These are phyloP conservation scores for Strongylocentrotus purpuratus DNA, from an alignment of 35 echinoderm and acorn worm genomes.

Conservation along the genomic window DNA sequence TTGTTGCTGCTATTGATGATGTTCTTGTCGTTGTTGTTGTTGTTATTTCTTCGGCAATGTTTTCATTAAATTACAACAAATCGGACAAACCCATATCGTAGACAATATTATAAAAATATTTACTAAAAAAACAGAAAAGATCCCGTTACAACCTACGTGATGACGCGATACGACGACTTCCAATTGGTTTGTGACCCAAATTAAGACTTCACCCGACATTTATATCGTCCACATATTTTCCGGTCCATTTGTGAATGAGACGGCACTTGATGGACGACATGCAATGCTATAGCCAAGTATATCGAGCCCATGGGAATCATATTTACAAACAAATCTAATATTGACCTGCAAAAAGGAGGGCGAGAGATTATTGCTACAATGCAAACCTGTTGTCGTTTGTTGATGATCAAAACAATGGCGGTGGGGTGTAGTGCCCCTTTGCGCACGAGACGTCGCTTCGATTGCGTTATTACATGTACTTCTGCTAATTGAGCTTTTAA, in stretches of 20 bases:
- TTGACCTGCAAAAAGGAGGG: background rate
- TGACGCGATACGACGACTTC: background rate
- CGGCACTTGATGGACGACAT: background rate
- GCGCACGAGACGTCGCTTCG: too few species aligned
- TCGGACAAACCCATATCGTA: background rate
- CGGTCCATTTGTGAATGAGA: slow-evolving; percentile 3
- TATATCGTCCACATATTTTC: slow-evolving; percentile 2
- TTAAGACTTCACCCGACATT: slow-evolving; percentile 1
- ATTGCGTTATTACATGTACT: too few species aligned
- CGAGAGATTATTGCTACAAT: background rate
- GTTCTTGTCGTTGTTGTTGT: background rate
- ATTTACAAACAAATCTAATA: background rate
- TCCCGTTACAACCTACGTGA: background rate
- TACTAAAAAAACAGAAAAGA: background rate
- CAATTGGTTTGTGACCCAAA: background rate
- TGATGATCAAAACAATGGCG: background rate
- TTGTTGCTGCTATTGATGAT: background rate
- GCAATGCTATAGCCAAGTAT: background rate
- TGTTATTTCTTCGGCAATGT: background rate
- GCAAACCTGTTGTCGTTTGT: background rate
- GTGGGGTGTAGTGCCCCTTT: background rate
- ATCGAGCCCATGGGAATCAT: background rate
- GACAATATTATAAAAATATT: background rate
- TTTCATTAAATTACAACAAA: background rate
- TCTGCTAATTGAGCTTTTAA: too few species aligned